Evolutionary conservation across 2,797 vertebrate species (phyloP).

Genomic region (Chromis chromis): DNA sequence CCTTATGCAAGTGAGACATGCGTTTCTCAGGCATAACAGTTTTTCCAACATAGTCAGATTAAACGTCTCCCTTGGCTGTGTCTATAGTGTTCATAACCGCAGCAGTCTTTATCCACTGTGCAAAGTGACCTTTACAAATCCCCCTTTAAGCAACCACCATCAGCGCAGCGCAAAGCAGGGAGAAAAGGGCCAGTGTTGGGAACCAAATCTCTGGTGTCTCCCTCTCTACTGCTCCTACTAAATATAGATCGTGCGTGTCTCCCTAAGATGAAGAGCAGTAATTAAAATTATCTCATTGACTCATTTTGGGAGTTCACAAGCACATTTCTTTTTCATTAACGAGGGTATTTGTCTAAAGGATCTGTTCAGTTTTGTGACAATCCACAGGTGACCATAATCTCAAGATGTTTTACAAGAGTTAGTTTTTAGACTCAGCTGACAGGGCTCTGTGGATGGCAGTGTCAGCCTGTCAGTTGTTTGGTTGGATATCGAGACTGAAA

Average conservation of each 20-base stretch:
- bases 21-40: constrained; percentile 19
- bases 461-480: not conserved
- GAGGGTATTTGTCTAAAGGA: no score
- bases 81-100: constrained; percentile 17
- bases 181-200: constrained; percentile 11
- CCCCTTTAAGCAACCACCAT: constrained; percentile 38
- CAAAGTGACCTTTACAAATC: constrained; percentile 61
- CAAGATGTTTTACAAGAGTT: no score
- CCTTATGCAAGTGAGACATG: not conserved
- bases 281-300: constrained; percentile 13
- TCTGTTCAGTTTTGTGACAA: not conserved
- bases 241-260: constrained; percentile 28
- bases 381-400: not conserved
- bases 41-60: constrained; percentile 32
- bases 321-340: constrained; percentile 17
- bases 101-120: constrained; percentile 29
- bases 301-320: constrained; percentile 12
- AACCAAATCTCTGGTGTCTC: constrained; percentile 27
- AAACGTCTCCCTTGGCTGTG: constrained; percentile 15
- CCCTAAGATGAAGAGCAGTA: constrained; percentile 27
- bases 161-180: constrained; percentile 9
- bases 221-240: constrained; percentile 16
- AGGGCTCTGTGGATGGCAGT: not conserved
- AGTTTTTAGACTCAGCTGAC: no score
- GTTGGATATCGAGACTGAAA: not conserved